Conservation (phyloP, 2,113 vertebrate species). For the Parotia lawesii region DNA sequence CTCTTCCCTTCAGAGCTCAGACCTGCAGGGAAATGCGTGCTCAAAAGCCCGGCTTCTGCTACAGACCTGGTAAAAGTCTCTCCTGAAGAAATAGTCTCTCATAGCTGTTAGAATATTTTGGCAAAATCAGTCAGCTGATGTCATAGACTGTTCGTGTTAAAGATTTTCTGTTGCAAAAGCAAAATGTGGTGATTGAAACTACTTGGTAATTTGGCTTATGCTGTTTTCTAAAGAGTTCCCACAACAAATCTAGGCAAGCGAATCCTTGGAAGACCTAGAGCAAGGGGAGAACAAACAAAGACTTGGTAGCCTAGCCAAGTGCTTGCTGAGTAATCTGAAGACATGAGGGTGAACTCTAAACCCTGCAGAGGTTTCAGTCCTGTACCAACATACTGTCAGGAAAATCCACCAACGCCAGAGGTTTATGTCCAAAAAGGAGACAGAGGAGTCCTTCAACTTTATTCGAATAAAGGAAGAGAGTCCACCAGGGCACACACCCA, state of each 20-base stretch:
- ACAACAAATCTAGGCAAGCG: not conserved
- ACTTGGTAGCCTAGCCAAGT: not conserved
- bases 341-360: not conserved
- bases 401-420: not conserved
- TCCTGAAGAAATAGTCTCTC: not conserved
- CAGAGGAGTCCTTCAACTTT: not conserved
- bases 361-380: not conserved
- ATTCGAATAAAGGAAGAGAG: not conserved
- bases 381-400: not conserved
- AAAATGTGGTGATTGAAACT: not conserved
- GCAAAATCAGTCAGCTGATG: not conserved
- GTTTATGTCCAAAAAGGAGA: not conserved
- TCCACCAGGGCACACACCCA: not conserved
- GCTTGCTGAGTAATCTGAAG: constrained; percentile 1
- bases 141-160: not conserved
- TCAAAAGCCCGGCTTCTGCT: not conserved
- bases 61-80: not conserved
- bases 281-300: not conserved
- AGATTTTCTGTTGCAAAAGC: not conserved
- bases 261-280: not conserved
- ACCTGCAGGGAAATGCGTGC: not conserved
- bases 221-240: not conserved
- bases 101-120: not conserved
- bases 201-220: not conserved
- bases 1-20: not conserved